Percentiles rank a stretch among this genome's conserved stretches.
Conservation (phyloP, 2,113 vertebrate genomes). For the Emydocephalus ijimae region DNA sequence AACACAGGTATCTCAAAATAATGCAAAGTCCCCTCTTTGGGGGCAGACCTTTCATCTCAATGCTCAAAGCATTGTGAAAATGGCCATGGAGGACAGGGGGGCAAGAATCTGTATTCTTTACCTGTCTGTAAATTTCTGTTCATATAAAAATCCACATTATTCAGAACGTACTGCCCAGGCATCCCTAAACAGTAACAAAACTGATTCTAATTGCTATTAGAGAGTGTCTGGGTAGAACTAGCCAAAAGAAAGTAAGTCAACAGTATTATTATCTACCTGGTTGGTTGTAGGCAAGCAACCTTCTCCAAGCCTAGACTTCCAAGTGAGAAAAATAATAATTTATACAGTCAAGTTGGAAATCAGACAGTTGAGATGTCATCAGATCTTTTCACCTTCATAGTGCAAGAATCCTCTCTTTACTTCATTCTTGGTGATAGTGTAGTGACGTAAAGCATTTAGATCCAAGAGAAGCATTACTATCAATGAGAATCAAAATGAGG, state of each 20-base stretch:
- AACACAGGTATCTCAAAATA: slow-evolving; percentile 23
- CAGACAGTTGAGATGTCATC: not conserved
- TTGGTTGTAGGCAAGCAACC: not conserved
- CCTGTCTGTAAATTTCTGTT: slow-evolving; percentile 22
- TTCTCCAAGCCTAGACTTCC: slow-evolving; percentile 15
- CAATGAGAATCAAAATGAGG: not conserved
- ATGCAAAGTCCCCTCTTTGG: not conserved
- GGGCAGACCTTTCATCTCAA: not conserved
- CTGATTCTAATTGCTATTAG: not conserved
- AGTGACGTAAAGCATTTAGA: not conserved
- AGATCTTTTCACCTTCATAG: not conserved
- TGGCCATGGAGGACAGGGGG: not conserved
- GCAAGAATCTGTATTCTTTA: not conserved
- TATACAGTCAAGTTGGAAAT: not conserved
- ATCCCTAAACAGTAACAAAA: slow-evolving; percentile 11
- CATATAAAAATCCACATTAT: not conserved
- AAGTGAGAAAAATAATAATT: slow-evolving; percentile 1
- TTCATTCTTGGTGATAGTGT: not conserved
- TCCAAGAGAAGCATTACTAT: not conserved
- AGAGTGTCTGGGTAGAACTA: not conserved
- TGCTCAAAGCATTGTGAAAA: not conserved
- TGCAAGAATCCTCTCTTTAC: slow-evolving; percentile 19
- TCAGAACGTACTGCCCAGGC: not conserved
- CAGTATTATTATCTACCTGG: slow-evolving; percentile 6
- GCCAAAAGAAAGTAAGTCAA: not conserved